phyloP scores from a whole-genome alignment of 2,113 vertebrate genomes.

The Myodes glareolus region DNA sequence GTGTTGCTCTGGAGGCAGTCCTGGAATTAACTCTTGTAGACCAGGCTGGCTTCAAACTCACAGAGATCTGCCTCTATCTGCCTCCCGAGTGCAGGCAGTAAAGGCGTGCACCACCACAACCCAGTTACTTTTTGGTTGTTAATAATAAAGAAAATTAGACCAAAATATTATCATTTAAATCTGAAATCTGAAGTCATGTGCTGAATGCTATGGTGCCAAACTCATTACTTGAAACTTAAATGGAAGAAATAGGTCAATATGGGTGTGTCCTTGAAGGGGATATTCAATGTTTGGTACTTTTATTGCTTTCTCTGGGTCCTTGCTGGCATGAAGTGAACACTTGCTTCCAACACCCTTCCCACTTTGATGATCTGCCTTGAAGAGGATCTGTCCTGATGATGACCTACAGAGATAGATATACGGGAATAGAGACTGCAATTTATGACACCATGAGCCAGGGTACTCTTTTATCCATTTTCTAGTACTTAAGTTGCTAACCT shows the following conservation, averaged over 20 bases:
- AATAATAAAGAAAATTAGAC: not conserved
- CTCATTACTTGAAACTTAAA: not conserved
- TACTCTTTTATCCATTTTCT: not conserved
- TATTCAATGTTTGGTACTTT: not conserved
- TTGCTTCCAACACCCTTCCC: not conserved
- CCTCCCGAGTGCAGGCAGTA: too few species aligned
- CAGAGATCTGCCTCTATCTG: too few species aligned
- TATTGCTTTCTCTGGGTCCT: not conserved
- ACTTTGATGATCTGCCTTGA: not conserved
- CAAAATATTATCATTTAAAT: not conserved
- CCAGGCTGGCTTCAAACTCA: too few species aligned
- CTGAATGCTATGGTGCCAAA: not conserved
- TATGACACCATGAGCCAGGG: not conserved
- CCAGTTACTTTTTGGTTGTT: not conserved
- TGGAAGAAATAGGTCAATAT: not conserved
- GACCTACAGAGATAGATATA: not conserved
- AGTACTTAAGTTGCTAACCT: not conserved
- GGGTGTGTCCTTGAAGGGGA: too few species aligned
- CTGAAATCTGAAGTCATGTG: not conserved
- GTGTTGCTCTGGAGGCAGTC: too few species aligned
- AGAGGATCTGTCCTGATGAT: not conserved
- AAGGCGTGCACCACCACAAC: accelerated
- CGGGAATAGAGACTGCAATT: not conserved
- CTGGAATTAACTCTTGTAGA: too few species aligned
- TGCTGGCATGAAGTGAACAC: not conserved